Percentiles rank a stretch among this genome's conserved stretches.
Conservation (phyloP, 2,888 invertebrate species). For the Chrysolina haemoptera region DNA sequence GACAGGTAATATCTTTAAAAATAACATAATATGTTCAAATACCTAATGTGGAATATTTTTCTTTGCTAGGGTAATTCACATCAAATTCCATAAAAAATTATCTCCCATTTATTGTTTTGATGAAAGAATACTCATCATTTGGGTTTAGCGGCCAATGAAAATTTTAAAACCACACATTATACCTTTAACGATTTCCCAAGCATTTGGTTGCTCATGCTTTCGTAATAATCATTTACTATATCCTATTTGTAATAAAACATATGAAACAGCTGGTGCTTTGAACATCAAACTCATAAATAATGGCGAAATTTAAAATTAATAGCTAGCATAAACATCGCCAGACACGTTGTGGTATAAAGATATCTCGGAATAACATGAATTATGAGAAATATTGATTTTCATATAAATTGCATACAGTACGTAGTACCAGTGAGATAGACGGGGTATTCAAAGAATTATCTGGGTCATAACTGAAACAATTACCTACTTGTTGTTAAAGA, state of each 20-base stretch:
- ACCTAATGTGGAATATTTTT: too few relatives aligned
- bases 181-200: background rate
- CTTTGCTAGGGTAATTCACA: too few relatives aligned
- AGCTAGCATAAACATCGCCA: slow-evolving; percentile 20
- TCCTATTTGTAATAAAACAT: slow-evolving; percentile 32
- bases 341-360: background rate
- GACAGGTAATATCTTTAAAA: too few relatives aligned
- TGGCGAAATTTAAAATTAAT: slow-evolving; percentile 25
- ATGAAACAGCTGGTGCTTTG: slow-evolving; percentile 31
- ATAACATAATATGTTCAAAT: too few relatives aligned
- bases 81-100: background rate
- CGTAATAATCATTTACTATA: slow-evolving; percentile 22
- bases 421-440: background rate
- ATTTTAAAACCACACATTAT: background rate
- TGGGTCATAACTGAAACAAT: background rate
- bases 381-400: background rate
- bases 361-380: background rate
- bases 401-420: background rate
- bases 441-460: background rate
- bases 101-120: background rate
- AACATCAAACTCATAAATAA: slow-evolving; percentile 27
- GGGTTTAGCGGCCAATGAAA: background rate
- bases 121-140: background rate
- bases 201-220: slow-evolving; percentile 3
- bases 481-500: too few relatives aligned